Evolutionary conservation across 2,113 vertebrate species (phyloP), one percentile per base, ranked within the genome.

Genomic region (Arenaria interpres): DNA sequence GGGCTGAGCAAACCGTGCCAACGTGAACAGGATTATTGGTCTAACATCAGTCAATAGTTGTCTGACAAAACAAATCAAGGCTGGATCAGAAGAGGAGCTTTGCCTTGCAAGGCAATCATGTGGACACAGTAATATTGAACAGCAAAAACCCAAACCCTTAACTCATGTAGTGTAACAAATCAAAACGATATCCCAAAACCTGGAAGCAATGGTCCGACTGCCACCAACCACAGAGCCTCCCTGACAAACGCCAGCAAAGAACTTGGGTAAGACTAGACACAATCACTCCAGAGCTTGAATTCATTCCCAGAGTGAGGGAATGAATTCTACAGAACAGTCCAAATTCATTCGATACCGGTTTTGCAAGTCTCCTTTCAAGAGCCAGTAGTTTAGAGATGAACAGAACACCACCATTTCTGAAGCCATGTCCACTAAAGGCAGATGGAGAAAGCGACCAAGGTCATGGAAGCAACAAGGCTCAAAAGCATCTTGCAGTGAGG

Each of bases 31-130:
- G 30, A 64, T 1, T 32, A 78, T 64, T 69, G 64, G 75, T 23
- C 72, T 62, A 80, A 88, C 45, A 62, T 32, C 84, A 72, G 43
- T 88, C 53, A 39, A 32, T 0, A 68, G 27, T 1, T 5, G 54
- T 59, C 79, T 86, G 59, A 83, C 83, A 86, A 71, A 90, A 81
- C 57, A 88, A 75, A 95, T 46, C 32, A 74, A 62, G 74, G 45
- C 37, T 71, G 48, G 62, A 74, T 35, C 32, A 67, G 59, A 74
- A 59, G n/a, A 60, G 41, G 73, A 85, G 50, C 33, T 11, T 85
- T n/a, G 23, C 21, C 45, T 45, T 41, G 35, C 1, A 17, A 62
- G 89, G 25, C 0, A 0, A 72, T 51, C 2, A 2, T 0, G 1
- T 83, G 28, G 62, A 76, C 0, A 1, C 45, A 32, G 22, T 43